Evolutionary conservation across 2,888 invertebrate species (phyloP).

Genomic region (Pediacus dermestoides): DNA sequence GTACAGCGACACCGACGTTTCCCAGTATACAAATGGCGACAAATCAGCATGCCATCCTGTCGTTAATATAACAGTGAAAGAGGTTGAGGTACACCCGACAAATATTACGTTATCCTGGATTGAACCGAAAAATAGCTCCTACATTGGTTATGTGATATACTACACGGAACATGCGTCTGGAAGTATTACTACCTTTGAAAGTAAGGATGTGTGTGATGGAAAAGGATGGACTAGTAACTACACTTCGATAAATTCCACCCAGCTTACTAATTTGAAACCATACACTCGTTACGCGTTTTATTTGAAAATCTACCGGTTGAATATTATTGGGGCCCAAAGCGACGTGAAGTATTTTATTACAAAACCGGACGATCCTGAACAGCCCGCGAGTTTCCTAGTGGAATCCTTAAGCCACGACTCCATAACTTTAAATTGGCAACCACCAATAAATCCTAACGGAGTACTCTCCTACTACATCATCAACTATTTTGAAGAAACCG

Average conservation of each 20-base stretch:
- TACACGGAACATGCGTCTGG: constrained; percentile 56
- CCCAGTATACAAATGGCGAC: constrained; percentile 64
- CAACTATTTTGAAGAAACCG: constrained; percentile 21
- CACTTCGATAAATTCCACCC: constrained; percentile 29
- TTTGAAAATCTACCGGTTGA: constrained; percentile 54
- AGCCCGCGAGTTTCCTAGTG: constrained; percentile 18
- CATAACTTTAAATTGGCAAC: constrained; percentile 57
- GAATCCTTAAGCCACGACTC: constrained; percentile 39
- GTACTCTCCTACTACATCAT: constrained; percentile 44
- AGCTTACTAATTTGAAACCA: constrained; percentile 56
- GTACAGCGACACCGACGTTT: constrained; percentile 51
- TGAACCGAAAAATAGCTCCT: constrained; percentile 19
- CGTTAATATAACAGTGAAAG: constrained; percentile 45
- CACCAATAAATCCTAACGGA: constrained; percentile 51
- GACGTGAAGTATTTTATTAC: constrained; percentile 64
- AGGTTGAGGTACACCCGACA: constrained; percentile 35
- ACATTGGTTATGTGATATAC: constrained; percentile 62
- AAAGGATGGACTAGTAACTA: constrained; percentile 39
- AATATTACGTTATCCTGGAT: constrained; percentile 48
- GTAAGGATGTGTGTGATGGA: constrained; percentile 36
- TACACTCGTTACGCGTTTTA: constrained; percentile 71
- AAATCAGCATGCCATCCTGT: constrained; percentile 62
- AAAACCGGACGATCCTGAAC: constrained; percentile 54
- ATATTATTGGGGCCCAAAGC: constrained; percentile 59
- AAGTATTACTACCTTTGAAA: constrained; percentile 54